Base-by-base conservation (phyloP, 1,140 invertebrate genomes). In the Nautilus pompilius region DNA sequence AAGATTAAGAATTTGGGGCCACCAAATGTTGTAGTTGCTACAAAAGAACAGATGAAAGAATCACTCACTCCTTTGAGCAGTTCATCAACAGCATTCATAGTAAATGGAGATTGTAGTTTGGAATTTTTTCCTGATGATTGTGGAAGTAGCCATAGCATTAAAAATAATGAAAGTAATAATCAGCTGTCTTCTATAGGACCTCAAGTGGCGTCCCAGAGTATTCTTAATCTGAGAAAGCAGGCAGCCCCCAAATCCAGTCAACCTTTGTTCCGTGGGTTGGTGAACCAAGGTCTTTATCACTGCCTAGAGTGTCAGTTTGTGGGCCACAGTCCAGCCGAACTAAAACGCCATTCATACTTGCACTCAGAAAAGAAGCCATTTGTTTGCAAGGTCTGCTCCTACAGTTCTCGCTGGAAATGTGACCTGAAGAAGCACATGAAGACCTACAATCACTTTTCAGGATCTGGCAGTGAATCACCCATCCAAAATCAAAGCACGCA, bases 311-410 rank as follows among this genome's bases (percentile, higher is more conserved):
- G 81, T 70, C 76, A 75, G 32, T 82, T 81, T 63, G 65, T 78
- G 26, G 80, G 74, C 15, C 69, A 73, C 56, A 81, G 76, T 63
- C 74, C 75, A 26, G 76, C 79, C 2, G 81, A 83, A 60, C 70
- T 82, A 10, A 74, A 74, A 54, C 68, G 80, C 26, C 81, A 83
- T 56, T 66, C 70, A 13, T 70, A 75, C 22, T 68, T 83, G 10
- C 81, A 83, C 60, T 79, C 76, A 1, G 80, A 82, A 59, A 74
- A 78, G 55, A 81, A 81, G 60, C 81, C 81, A 29, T 83, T 78
- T 60, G 75, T 62, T 24, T 83, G 81, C 62, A 62, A 69, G 26
- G 69, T 74, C 10, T 83, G 81, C 70, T 71, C 72, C 8, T 82
- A 81, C 60, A 75, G 76, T 30, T 77, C 78, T 0, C 71, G 78